Evolutionary conservation across 2,113 vertebrate species (phyloP).

Genomic region (Seriola dumerili): DNA sequence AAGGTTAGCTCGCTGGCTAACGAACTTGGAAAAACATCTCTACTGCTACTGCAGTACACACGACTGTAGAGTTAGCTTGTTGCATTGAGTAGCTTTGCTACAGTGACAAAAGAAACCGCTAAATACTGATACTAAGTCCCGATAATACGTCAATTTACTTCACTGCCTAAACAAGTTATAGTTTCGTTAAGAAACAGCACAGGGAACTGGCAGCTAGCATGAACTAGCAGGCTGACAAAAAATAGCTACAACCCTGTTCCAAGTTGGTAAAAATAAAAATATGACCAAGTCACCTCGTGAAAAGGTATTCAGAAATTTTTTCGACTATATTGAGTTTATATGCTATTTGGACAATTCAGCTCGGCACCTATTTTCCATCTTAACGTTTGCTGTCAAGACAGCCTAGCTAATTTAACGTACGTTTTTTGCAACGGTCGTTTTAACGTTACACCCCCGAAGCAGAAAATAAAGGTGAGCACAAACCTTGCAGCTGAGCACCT

Average conservation of each 20-base stretch:
- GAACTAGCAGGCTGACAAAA: constrained; percentile 65
- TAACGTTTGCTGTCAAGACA: constrained; percentile 46
- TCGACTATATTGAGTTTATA: not conserved
- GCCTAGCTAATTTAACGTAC: constrained; percentile 61
- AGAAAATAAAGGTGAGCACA: constrained; percentile 49
- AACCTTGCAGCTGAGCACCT: constrained; percentile 92
- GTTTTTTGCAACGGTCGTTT: constrained; percentile 35
- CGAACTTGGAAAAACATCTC: constrained; percentile 61
- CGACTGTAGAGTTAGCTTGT: not conserved
- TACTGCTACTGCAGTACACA: not conserved
- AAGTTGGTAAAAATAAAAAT: not conserved
- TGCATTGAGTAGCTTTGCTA: not conserved
- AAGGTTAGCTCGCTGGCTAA: constrained; percentile 73
- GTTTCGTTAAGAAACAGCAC: constrained; percentile 20
- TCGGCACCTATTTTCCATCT: not conserved
- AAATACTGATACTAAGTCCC: not conserved
- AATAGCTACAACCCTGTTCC: constrained; percentile 14
- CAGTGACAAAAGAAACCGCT: fast-evolving
- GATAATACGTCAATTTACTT: not conserved
- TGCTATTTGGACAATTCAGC: not conserved
- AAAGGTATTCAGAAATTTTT: not conserved
- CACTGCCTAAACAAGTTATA: constrained; percentile 17
- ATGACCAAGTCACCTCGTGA: not conserved
- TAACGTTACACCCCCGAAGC: constrained; percentile 10
- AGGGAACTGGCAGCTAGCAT: constrained; percentile 66